phyloP scores from a whole-genome alignment of 2,797 vertebrate species.

The Chaenodraco wilsoni region DNA sequence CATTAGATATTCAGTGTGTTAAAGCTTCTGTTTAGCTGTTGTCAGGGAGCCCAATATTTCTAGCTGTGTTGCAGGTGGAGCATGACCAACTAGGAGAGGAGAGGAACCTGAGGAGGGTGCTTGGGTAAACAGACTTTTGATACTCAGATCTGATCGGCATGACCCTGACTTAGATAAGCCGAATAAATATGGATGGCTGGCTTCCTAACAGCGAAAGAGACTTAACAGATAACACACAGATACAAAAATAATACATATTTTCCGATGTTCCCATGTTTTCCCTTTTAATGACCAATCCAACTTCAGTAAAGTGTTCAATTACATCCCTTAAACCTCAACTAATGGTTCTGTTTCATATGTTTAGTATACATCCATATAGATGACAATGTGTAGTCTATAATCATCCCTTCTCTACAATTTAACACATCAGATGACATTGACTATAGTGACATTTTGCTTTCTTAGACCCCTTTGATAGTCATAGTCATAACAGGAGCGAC shows the following conservation, averaged over 20 bases:
- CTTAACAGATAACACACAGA: background rate
- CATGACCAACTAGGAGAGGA: slow-evolving; percentile 40
- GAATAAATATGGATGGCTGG: slow-evolving; percentile 24
- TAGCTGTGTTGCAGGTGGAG: slow-evolving; percentile 40
- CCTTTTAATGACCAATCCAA: background rate
- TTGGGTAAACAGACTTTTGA: slow-evolving; percentile 28
- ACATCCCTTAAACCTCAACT: background rate
- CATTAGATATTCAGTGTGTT: slow-evolving; percentile 37
- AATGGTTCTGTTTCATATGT: background rate
- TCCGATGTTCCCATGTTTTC: background rate
- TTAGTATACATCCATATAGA: background rate
- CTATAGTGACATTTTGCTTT: slow-evolving; percentile 21
- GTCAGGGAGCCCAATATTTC: slow-evolving; percentile 31
- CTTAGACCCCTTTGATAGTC: background rate
- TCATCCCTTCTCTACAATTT: background rate
- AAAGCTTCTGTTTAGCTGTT: slow-evolving; percentile 48
- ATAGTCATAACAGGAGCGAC: slow-evolving; percentile 17
- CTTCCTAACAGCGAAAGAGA: slow-evolving; percentile 20
- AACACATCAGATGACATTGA: slow-evolving; percentile 15
- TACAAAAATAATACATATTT: background rate
- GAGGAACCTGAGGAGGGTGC: slow-evolving; percentile 38
- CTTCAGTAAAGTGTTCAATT: background rate
- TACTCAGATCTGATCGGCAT: slow-evolving; percentile 28
- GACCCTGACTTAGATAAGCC: slow-evolving; percentile 28
- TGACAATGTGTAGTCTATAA: background rate